phyloP scores from a whole-genome alignment of 2,797 vertebrate species.

The Propithecus deckenii region DNA sequence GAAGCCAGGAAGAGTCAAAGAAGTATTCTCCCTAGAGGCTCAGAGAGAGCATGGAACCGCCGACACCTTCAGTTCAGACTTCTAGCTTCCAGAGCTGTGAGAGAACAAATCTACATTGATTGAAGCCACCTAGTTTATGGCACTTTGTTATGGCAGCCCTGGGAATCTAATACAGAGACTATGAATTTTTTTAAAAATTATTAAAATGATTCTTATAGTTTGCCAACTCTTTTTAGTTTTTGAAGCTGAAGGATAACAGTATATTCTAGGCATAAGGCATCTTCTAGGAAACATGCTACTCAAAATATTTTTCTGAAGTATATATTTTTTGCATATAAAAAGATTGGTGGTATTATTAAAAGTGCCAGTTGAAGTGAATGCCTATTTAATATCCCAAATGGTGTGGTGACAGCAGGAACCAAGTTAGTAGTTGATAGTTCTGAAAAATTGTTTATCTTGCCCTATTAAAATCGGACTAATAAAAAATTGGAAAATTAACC shows the following conservation, averaged over 20 bases:
- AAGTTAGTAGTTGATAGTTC: conserved; percentile 21
- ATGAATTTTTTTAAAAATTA: background rate
- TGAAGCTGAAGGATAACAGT: background rate
- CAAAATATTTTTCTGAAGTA: background rate
- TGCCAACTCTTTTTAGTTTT: background rate
- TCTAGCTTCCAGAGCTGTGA: background rate
- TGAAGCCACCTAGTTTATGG: background rate
- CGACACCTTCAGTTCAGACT: background rate
- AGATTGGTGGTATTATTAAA: conserved; percentile 2
- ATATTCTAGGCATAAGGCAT: background rate
- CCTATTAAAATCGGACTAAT: conserved; percentile 33
- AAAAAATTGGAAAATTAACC: background rate
- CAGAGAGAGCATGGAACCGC: background rate
- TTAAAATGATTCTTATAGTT: background rate
- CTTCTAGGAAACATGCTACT: background rate
- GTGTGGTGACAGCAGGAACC: background rate
- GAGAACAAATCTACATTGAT: too few species aligned
- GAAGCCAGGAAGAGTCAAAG: background rate
- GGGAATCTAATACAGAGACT: background rate
- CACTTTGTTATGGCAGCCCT: background rate
- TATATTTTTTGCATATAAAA: background rate
- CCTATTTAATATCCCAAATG: conserved; percentile 19
- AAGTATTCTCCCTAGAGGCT: background rate
- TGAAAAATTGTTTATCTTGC: conserved; percentile 32
- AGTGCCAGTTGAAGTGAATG: background rate